Conservation (phyloP, 2,113 vertebrate genomes). For the Stigmatopora argus region DNA sequence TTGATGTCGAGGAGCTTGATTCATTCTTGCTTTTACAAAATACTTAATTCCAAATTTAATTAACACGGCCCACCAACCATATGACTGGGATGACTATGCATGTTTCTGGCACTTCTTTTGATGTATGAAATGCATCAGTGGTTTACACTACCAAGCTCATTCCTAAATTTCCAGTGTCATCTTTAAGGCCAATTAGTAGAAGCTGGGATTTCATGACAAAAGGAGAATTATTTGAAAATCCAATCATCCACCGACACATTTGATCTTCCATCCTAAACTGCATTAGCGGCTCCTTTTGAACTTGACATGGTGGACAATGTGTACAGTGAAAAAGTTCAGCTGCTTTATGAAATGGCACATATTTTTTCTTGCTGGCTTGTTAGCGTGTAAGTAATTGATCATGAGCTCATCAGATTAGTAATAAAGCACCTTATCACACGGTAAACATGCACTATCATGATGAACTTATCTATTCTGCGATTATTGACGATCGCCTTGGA, state of each 20-base stretch:
- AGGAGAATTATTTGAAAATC: slow-evolving; percentile 49
- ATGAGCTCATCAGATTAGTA: too few species aligned
- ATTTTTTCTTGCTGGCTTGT: not conserved
- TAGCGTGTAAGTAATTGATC: too few species aligned
- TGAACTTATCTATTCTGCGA: not conserved
- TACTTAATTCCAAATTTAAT: slow-evolving; percentile 55
- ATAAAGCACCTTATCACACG: too few species aligned
- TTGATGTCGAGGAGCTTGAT: slow-evolving; percentile 39
- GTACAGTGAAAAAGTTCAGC: slow-evolving; percentile 45
- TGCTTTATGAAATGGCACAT: slow-evolving; percentile 15
- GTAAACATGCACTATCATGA: not conserved
- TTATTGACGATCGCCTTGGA: not conserved
- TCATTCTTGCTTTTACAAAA: slow-evolving; percentile 25
- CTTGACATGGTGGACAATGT: slow-evolving; percentile 8
- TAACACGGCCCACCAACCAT: slow-evolving; percentile 37
- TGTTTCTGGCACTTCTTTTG: slow-evolving; percentile 56
- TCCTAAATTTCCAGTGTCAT: slow-evolving; percentile 37
- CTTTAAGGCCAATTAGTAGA: slow-evolving; percentile 36
- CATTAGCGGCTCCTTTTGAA: slow-evolving; percentile 40
- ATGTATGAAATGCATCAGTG: slow-evolving; percentile 30
- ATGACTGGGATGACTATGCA: slow-evolving; percentile 35
- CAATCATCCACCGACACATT: slow-evolving; percentile 30
- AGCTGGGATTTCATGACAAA: slow-evolving; percentile 35
- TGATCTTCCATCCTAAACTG: slow-evolving; percentile 37
- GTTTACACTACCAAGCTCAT: slow-evolving; percentile 24